phyloP scores from a whole-genome alignment of 1,140 invertebrate genomes.

The Conus betulinus region DNA sequence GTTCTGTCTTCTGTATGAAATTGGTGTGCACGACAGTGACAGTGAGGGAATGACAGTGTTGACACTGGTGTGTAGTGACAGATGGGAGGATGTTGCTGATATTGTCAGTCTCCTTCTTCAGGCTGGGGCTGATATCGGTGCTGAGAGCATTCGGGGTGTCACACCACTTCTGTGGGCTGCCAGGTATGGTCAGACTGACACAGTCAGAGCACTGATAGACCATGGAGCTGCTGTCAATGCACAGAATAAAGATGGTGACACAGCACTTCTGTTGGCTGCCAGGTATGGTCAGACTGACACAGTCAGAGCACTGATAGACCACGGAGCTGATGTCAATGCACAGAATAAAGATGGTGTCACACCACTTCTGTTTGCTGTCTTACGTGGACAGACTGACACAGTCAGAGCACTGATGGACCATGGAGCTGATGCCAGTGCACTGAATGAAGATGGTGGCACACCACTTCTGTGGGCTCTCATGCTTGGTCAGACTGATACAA shows the following conservation, averaged over 20 bases:
- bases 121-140: not conserved
- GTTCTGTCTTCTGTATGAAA: not conserved
- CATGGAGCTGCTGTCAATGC: not conserved
- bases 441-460: no score
- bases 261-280: not conserved
- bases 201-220: not conserved
- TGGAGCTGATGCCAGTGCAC: no score
- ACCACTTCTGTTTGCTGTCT: no score
- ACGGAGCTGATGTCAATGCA: constrained; percentile 8
- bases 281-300: not conserved
- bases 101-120: not conserved
- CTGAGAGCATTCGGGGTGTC: not conserved
- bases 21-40: not conserved
- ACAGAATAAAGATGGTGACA: not conserved
- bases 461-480: no score
- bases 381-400: no score
- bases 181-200: not conserved
- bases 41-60: not conserved
- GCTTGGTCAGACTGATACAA: no score
- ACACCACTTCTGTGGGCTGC: not conserved
- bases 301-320: not conserved
- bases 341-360: not conserved
- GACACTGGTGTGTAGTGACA: not conserved
- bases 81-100: not conserved
- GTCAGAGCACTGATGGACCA: no score